Evolutionary conservation across 2,888 invertebrate genomes (phyloP), one percentile per base, ranked within the genome.

Genomic region (Cerastoderma edule): DNA sequence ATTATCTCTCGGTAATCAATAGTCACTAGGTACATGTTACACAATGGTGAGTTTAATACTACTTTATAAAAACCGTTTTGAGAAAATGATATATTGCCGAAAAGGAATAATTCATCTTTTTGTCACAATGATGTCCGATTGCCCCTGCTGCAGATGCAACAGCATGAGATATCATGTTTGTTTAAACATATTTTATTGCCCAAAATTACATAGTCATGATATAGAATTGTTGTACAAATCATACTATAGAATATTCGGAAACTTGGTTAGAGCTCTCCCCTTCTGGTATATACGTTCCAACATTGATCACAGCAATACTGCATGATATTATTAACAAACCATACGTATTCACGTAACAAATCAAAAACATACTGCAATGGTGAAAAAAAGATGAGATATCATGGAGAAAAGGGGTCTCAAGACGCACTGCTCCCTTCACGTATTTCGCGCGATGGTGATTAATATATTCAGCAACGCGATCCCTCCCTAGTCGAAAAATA

Each of bases 101-200:
- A n/a, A n/a, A n/a, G 5, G 10, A 50, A 5, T 5, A 50, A 13
- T 50, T 50, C 6, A 8, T 50, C 50, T 22, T 50, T 8, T 50
- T 50, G 10, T n/a, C 50, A 50, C 50, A 50, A 50, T 50, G 50
- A n/a, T 50, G 13, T 50, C 10, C n/a, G n/a, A n/a, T n/a, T n/a
- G n/a, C n/a, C n/a, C n/a, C n/a, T n/a, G n/a, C n/a, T n/a, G n/a
- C n/a, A n/a, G n/a, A n/a, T n/a, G n/a, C n/a, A 50, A 50, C 13
- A 13, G 50, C 22, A 16, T 50, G 13, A 16, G 8, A n/a, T 50
- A n/a, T n/a, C 8, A 22, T n/a, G 50, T 16, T n/a, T 5, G n/a
- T n/a, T 50, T 13, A 50, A 50, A 50, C 50, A 6, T n/a, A 16
- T 19, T 46, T n/a, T 19, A 46, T 16, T 46, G 46, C 46, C 46